Evolutionary conservation across 2,113 vertebrate genomes (phyloP).

Genomic region (Theropithecus gelada): DNA sequence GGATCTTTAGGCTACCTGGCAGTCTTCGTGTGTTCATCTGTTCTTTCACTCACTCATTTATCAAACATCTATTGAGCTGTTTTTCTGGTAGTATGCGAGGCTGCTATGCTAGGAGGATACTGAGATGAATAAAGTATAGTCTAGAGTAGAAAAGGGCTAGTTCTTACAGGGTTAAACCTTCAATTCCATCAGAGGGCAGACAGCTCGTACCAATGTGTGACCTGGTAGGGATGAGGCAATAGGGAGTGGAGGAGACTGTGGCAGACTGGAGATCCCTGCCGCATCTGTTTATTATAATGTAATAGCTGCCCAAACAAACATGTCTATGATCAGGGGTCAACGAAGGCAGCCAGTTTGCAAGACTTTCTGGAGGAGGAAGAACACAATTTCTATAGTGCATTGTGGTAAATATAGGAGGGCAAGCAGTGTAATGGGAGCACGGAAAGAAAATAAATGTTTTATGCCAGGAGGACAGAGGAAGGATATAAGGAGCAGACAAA

Average conservation of each 20-base stretch:
- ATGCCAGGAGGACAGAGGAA: background rate
- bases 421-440: background rate
- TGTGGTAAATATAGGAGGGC: background rate
- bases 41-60: background rate
- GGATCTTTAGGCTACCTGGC: background rate
- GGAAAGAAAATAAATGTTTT: background rate
- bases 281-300: background rate
- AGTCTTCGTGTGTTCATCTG: background rate
- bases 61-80: background rate
- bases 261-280: background rate
- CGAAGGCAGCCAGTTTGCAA: background rate
- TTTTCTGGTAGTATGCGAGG: background rate
- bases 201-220: background rate
- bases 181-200: background rate
- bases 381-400: background rate
- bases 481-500: background rate
- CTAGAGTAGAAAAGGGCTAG: background rate
- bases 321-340: background rate
- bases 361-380: background rate
- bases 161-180: background rate
- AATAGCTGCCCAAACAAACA: background rate
- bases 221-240: background rate
- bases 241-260: background rate
- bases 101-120: background rate
- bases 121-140: background rate